These are phyloP conservation scores for Cyphotilapia sp. DNA, from an alignment of 2,113 vertebrate species.

Conservation along the genomic window DNA sequence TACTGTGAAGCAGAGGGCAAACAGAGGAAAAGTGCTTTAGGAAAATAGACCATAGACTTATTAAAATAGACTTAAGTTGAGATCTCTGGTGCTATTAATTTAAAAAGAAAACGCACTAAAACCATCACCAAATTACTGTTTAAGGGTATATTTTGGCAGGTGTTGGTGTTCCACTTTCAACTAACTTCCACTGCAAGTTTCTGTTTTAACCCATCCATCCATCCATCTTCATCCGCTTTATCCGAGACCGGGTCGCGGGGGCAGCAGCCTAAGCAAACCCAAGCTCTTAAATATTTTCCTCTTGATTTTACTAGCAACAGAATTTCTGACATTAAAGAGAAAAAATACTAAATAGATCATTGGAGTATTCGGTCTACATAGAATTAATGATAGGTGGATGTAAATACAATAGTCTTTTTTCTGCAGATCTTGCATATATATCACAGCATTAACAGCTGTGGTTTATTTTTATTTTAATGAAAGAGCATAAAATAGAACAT, in stretches of 20 bases:
- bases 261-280: too few relatives aligned
- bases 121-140: rapidly evolving
- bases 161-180: background rate
- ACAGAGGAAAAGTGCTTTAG: background rate
- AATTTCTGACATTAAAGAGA: background rate
- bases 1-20: background rate
- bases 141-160: background rate
- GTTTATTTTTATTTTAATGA: rapidly evolving
- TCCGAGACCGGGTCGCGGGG: too few relatives aligned
- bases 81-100: background rate
- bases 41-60: background rate
- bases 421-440: background rate
- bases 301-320: background rate
- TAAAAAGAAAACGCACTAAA: background rate
- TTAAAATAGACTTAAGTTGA: background rate
- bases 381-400: background rate
- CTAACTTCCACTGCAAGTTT: background rate
- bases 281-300: background rate
- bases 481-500: background rate
- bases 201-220: background rate
- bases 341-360: rapidly evolving
- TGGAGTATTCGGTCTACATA: background rate
- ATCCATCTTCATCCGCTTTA: too few relatives aligned
- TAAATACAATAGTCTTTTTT: background rate
- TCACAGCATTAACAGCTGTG: background rate